These are phyloP conservation scores for Gymnothorax reevesii DNA, from an alignment of 2,797 vertebrate genomes.

Conservation along the genomic window DNA sequence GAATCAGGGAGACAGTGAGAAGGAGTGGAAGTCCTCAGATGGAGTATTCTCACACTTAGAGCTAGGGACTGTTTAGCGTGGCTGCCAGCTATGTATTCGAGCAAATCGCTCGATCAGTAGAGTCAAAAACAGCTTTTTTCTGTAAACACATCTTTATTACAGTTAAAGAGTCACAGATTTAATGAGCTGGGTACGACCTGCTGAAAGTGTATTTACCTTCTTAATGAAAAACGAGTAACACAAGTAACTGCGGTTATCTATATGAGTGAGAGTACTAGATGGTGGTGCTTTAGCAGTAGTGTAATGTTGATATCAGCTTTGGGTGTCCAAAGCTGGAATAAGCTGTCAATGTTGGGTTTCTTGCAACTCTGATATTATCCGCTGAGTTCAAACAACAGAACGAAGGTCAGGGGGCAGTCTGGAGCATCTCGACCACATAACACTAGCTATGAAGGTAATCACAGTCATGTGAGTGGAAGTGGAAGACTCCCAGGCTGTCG, in stretches of 20 bases:
- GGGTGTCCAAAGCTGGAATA: too few species aligned
- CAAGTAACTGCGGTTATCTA: too few species aligned
- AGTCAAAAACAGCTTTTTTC: background rate
- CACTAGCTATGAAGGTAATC: too few species aligned
- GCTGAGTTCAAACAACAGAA: constrained; percentile 54
- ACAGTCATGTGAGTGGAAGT: too few species aligned
- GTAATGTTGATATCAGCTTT: too few species aligned
- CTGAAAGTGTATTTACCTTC: background rate
- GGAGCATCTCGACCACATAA: too few species aligned
- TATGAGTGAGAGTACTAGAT: too few species aligned
- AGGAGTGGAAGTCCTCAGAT: background rate
- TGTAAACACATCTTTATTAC: background rate
- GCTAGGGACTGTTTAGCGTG: background rate
- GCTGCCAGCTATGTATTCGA: background rate
- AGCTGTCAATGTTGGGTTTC: constrained; percentile 45
- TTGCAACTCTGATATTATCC: constrained; percentile 33
- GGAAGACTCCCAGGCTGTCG: too few species aligned
- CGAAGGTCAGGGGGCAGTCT: background rate
- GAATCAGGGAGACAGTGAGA: constrained; percentile 7
- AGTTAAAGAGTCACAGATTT: background rate
- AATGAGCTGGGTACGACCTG: background rate
- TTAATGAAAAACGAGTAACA: background rate
- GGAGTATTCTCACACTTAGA: background rate
- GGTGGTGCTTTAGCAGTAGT: too few species aligned
- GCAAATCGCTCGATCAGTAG: background rate